Conservation (phyloP, 2,888 invertebrate species). For the Hirudinaria manillensis region DNA sequence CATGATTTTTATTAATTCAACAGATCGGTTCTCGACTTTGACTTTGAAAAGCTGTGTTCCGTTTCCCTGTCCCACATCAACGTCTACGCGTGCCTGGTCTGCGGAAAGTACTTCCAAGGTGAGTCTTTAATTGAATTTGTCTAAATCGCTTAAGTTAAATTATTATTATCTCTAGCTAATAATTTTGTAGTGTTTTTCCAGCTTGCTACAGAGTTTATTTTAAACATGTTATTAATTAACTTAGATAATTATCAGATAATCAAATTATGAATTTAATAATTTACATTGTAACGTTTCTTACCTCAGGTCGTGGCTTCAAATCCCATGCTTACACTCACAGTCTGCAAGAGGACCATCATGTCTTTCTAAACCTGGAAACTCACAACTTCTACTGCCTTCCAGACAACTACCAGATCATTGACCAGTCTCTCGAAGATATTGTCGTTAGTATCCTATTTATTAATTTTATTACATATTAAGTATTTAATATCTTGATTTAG, state of each 20-base stretch:
- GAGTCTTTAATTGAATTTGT: slow-evolving; percentile 33
- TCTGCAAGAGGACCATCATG: slow-evolving; percentile 94
- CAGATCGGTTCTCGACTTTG: slow-evolving; percentile 86
- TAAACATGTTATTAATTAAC: too few species aligned
- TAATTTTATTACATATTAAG: not conserved
- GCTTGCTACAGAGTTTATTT: too few species aligned
- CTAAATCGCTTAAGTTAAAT: not conserved
- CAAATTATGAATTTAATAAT: too few species aligned
- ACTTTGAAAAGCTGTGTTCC: slow-evolving; percentile 98
- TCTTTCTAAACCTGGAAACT: slow-evolving; percentile 90
- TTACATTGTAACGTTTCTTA: too few species aligned
- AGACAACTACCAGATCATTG: slow-evolving; percentile 97
- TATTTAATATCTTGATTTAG: not conserved
- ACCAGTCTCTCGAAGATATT: slow-evolving; percentile 90
- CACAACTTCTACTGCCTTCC: slow-evolving; percentile 96
- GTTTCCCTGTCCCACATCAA: slow-evolving; percentile 95
- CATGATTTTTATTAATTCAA: not conserved
- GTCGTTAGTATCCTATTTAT: slow-evolving; percentile 55
- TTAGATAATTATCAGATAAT: too few species aligned
- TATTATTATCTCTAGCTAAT: not conserved
- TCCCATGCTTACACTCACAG: slow-evolving; percentile 99
- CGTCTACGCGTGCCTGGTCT: slow-evolving; percentile 97
- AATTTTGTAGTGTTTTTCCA: not conserved
- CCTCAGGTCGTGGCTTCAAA: slow-evolving; percentile 80
- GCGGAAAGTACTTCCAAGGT: slow-evolving; percentile 91